phyloP scores from a whole-genome alignment of 2,113 vertebrate genomes.

The Phylloscopus trochiloides region DNA sequence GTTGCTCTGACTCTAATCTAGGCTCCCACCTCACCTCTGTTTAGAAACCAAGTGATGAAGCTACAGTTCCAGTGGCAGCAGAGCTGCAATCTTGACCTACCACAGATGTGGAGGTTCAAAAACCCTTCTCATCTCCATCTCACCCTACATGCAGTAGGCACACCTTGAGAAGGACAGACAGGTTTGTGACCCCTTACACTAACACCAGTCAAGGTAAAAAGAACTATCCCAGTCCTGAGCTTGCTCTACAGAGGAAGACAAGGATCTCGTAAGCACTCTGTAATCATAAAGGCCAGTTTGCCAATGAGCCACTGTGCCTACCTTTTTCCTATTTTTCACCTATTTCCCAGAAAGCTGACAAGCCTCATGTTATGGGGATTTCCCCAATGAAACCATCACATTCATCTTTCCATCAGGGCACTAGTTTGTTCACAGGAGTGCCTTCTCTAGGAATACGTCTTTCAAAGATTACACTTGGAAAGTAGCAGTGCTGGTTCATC shows the following conservation, averaged over 20 bases:
- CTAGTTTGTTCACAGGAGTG: background rate
- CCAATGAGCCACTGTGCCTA: background rate
- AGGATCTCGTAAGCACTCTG: background rate
- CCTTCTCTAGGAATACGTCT: background rate
- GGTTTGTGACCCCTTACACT: background rate
- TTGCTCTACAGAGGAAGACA: background rate
- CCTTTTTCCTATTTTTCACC: background rate
- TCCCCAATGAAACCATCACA: background rate
- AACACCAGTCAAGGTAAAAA: background rate
- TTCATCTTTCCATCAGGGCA: background rate
- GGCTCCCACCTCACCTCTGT: background rate
- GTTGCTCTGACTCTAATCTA: background rate
- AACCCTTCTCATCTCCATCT: background rate
- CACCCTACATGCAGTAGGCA: background rate
- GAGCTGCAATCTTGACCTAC: fast-evolving
- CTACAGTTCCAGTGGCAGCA: background rate
- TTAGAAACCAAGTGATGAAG: background rate
- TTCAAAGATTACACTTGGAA: background rate
- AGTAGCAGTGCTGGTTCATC: background rate
- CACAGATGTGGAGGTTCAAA: fast-evolving
- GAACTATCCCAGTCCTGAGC: background rate
- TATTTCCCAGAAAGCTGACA: background rate
- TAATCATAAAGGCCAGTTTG: background rate
- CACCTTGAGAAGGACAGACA: background rate
- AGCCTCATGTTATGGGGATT: background rate